Conservation (phyloP, 2,888 invertebrate species). For the Allacma fusca region DNA sequence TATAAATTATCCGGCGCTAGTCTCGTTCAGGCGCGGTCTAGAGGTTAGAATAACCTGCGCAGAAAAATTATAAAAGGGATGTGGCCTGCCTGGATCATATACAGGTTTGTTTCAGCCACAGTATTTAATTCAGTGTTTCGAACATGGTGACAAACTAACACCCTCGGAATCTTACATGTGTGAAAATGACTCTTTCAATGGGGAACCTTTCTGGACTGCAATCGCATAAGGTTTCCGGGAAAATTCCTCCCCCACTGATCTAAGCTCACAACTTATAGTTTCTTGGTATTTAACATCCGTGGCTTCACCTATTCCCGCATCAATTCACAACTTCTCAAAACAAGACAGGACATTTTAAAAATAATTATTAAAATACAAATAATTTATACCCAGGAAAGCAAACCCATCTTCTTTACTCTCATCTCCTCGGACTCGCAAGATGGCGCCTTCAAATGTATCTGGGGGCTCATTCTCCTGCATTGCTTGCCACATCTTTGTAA, state of each 20-base stretch:
- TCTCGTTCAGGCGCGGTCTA: no score
- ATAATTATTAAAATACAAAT: no score
- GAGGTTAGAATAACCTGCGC: no score
- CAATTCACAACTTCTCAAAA: no score
- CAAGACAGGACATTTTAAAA: no score
- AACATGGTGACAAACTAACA: no score
- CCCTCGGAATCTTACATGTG: constrained; percentile 83
- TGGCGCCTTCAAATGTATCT: constrained; percentile 78
- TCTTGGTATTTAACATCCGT: constrained; percentile 86
- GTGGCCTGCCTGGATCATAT: no score
- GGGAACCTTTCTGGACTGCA: constrained; percentile 95
- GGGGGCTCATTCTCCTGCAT: constrained; percentile 89
- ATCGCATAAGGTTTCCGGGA: constrained; percentile 94
- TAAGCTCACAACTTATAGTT: constrained; percentile 85
- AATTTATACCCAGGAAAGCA: constrained; percentile 88
- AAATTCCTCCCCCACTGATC: constrained; percentile 95
- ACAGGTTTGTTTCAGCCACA: no score
- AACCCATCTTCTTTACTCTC: constrained; percentile 86
- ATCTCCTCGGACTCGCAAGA: constrained; percentile 76
- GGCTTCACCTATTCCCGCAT: constrained; percentile 89
- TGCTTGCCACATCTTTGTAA: constrained; percentile 97
- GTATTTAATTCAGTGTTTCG: no score
- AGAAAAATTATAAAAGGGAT: no score
- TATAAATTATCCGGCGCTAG: no score
- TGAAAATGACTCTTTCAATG: constrained; percentile 91